Base-by-base conservation (phyloP, 2,888 invertebrate species). In the Cephus runcator region DNA sequence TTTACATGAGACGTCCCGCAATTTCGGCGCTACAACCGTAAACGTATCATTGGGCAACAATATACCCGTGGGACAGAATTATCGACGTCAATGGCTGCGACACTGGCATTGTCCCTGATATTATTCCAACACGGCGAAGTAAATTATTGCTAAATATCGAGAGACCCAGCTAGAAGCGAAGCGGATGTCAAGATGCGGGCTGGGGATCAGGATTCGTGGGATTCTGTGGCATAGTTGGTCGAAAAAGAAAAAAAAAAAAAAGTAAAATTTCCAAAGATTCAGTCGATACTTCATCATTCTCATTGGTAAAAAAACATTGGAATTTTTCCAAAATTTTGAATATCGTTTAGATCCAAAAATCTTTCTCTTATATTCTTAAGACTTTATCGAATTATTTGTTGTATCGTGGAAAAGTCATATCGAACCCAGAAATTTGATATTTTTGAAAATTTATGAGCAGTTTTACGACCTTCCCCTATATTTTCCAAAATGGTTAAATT, bases 111-210 rank as follows among this genome's bases (percentile, higher is more conserved):
- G 33, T 56, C 76, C 75, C 79, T 56, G 40, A 6, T 34, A 77
- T 79, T 77, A 77, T 80, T 76, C 74, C 69, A 69, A 81, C 79
- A 84, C 86, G 84, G 31, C 36, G 11, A 82, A 84, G 84, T 86
- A 86, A 88, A 87, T 87, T 86, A 87, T 84, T 84, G 86, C 85
- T 87, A 87, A 87, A 88, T 81, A 82, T 75, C 74, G 80, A 79
- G 69, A 35, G n/a, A 69, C 68, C 31, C 35, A 15, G 40, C 75
- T 40, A 77, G 75, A 76, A 73, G 79, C 73, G 75, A 77, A 83
- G 83, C 87, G 88, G 87, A 88, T 87, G 88, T 85, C 83, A 85
- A 83, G 86, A 88, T 88, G 88, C 88, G 88, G 88, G 88, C 69
- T 80, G 81, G 76, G 77, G 23, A 15, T 71, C 71, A 78, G 80